Base-by-base conservation (phyloP, 2,888 invertebrate species). In the Troilus luridus region DNA sequence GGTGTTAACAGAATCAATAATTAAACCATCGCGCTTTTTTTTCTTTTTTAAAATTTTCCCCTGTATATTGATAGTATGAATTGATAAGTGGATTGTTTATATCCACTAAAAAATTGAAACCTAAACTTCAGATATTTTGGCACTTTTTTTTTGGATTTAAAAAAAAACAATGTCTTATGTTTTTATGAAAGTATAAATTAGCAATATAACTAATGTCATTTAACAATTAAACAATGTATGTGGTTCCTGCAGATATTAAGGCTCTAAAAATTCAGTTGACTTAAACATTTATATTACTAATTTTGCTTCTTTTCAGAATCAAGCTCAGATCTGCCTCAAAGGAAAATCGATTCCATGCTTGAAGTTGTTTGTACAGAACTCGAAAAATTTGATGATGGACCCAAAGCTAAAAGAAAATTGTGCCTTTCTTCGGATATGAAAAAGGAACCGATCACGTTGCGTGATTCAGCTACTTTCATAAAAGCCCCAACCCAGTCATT, bases 401-500 rank as follows among this genome's bases (percentile, higher is more conserved):
- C 88, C 17, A 67, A 88, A 60, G 91, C 91, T 8, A 91, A 91
- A 88, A 89, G 88, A 62, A 88, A 72, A 54, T 59, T 91, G 59
- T 81, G 88, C 54, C 59, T 85, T 24, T 60, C 56, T 62, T 56
- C 85, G 56, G 59, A 59, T 81, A 56, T 54, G 54, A 67, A 72
- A 19, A 88, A 77, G 54, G 91, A 91, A 88, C 54, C 54, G 0
- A 54, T 72, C 10, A 58, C 90, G 3, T 21, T 64, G 14, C 62
- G 81, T 21, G 41, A 77, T 62, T 27, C 85, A 60, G 41, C 89
- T 41, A 24, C 88, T 24, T 92, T 91, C 56, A 90, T 91, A 59
- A 91, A 89, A 91, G 92, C 91, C 19, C 92, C 91, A 41, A 88
- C 89, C 7, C 89, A 91, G 27, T 91, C 91, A 0, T 91, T 91